Conservation (phyloP, 2,888 invertebrate genomes). For the Myopa testacea region DNA sequence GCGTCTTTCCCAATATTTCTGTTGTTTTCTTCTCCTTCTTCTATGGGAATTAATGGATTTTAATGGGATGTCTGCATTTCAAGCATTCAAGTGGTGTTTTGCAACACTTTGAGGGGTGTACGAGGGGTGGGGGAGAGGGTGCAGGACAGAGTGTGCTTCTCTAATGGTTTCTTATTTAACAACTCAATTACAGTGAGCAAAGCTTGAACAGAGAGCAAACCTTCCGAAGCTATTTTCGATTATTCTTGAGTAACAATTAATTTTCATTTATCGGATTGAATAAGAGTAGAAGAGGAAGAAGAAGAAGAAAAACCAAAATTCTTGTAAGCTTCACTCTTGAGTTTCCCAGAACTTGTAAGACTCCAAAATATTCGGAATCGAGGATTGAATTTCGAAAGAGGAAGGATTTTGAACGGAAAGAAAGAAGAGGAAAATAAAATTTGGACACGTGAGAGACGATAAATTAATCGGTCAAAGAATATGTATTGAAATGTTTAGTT, state of each 20-base stretch:
- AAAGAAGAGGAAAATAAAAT: not conserved
- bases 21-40: not conserved
- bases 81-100: not conserved
- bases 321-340: not conserved
- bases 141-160: not conserved
- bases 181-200: conserved; percentile 23
- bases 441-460: not conserved
- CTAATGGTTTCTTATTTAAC: conserved; percentile 1
- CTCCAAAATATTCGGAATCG: not conserved
- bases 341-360: not conserved
- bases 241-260: conserved; percentile 11
- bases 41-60: conserved; percentile 30
- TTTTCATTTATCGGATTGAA: not conserved
- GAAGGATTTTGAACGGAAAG: not conserved
- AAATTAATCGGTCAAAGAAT: not conserved
- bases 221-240: not conserved
- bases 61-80: conserved; percentile 13
- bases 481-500: too few species aligned
- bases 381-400: not conserved
- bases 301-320: not conserved
- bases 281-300: not conserved
- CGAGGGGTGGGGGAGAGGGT: not conserved
- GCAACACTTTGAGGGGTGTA: not conserved
- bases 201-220: not conserved
- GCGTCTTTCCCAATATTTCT: too few species aligned